These are phyloP conservation scores for Eulithis prunata DNA, from an alignment of 2,888 invertebrate species.

Conservation along the genomic window DNA sequence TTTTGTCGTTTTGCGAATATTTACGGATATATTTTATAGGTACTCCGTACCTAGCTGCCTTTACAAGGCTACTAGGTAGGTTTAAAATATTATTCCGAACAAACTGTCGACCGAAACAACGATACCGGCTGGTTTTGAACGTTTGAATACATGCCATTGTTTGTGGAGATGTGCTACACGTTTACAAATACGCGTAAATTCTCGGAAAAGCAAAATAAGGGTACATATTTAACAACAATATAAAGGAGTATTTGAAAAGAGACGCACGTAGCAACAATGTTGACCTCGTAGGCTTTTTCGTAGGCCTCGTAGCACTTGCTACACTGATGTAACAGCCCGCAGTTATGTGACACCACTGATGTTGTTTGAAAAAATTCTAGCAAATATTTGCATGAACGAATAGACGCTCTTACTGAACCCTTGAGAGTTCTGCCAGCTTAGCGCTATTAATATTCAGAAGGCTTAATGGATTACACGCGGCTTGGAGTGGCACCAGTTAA, in stretches of 20 bases:
- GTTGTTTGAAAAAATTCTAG: not conserved
- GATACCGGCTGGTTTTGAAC: no score
- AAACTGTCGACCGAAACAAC: no score
- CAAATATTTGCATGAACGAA: not conserved
- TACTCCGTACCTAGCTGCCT: no score
- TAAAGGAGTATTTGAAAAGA: not conserved
- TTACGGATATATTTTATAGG: no score
- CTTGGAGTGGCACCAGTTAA: constrained; percentile 9
- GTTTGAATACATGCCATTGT: no score
- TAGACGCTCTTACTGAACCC: constrained; percentile 15
- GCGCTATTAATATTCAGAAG: constrained; percentile 27
- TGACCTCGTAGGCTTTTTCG: not conserved
- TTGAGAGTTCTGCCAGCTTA: constrained; percentile 11
- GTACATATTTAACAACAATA: no score
- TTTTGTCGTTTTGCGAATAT: no score
- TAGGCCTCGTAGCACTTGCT: not conserved
- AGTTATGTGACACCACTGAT: not conserved
- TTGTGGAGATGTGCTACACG: no score
- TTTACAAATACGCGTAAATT: no score
- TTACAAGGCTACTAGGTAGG: no score
- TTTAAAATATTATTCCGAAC: no score
- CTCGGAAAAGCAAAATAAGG: no score
- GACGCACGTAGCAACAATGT: not conserved
- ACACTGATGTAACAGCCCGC: not conserved
- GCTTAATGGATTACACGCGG: constrained; percentile 23